Evolutionary conservation across 2,113 vertebrate species (phyloP).

Genomic region (Tretioscincus oriximinensis): DNA sequence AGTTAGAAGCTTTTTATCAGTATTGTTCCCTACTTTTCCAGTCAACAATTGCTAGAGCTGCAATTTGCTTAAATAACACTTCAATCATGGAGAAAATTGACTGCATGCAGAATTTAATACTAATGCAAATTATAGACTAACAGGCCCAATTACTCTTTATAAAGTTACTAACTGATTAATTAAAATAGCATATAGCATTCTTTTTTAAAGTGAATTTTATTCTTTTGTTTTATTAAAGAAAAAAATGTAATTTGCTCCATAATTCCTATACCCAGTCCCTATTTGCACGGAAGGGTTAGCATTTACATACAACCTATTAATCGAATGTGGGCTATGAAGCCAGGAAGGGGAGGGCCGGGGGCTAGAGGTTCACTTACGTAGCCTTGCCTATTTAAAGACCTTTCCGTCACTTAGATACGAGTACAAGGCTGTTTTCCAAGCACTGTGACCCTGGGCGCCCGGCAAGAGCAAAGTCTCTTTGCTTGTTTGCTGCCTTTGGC

Average conservation of each 20-base stretch:
- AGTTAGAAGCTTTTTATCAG: background rate
- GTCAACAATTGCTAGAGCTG: background rate
- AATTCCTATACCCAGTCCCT: background rate
- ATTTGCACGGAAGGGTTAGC: background rate
- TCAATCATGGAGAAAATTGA: conserved; percentile 4
- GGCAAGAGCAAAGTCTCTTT: background rate
- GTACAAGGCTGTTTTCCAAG: background rate
- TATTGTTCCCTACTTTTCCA: background rate
- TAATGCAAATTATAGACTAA: conserved; percentile 14
- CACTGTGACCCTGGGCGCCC: background rate
- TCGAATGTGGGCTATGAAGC: background rate
- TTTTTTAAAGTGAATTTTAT: background rate
- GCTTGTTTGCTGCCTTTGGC: background rate
- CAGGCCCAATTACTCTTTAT: conserved; percentile 15
- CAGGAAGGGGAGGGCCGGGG: background rate
- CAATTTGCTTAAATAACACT: conserved; percentile 6
- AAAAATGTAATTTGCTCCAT: background rate
- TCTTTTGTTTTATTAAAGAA: background rate
- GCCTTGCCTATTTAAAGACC: background rate
- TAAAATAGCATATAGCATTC: conserved; percentile 5
- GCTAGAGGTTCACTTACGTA: background rate
- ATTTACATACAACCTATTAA: background rate
- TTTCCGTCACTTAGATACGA: background rate
- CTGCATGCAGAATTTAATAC: conserved; percentile 5
- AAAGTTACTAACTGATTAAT: conserved; percentile 2